Conservation (phyloP, 2,888 invertebrate species). For the Andrena minutula region DNA sequence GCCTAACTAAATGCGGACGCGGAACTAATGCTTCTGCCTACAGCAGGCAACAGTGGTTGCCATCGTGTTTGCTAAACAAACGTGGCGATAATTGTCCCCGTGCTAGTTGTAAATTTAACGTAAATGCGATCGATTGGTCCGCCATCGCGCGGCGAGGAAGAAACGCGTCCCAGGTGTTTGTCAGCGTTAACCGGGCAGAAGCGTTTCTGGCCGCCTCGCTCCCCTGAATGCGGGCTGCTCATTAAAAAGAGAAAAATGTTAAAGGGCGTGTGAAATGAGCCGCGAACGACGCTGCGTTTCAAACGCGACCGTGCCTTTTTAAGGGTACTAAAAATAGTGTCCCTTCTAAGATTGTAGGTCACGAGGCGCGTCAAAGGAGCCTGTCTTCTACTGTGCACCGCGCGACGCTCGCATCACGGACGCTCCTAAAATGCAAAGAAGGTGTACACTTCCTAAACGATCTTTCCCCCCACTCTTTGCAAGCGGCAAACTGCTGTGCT, state of each 20-base stretch:
- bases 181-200: neutral
- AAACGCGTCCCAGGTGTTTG: slow-evolving; percentile 21
- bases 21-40: slow-evolving; percentile 56
- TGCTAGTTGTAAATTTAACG: slow-evolving; percentile 65
- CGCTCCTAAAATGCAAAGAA: slow-evolving; percentile 53
- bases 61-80: slow-evolving; percentile 67
- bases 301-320: slow-evolving; percentile 67
- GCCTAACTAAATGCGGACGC: slow-evolving; percentile 46
- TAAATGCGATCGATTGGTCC: slow-evolving; percentile 57
- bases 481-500: slow-evolving; percentile 29
- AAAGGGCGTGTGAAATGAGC: slow-evolving; percentile 59
- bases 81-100: slow-evolving; percentile 66
- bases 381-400: slow-evolving; percentile 25
- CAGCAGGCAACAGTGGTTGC: slow-evolving; percentile 12
- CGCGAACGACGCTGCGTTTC: slow-evolving; percentile 42
- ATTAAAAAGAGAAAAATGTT: slow-evolving; percentile 56
- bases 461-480: slow-evolving; percentile 40
- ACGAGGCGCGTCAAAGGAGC: slow-evolving; percentile 72
- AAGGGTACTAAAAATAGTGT: slow-evolving; percentile 78
- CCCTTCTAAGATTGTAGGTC: slow-evolving; percentile 80
- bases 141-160: neutral
- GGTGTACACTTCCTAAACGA: slow-evolving; percentile 60
- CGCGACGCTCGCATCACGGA: slow-evolving; percentile 24
- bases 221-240: slow-evolving; percentile 40
- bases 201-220: slow-evolving; percentile 25